These are phyloP conservation scores for Acronicta leporina DNA, from an alignment of 2,888 invertebrate species.

Conservation along the genomic window DNA sequence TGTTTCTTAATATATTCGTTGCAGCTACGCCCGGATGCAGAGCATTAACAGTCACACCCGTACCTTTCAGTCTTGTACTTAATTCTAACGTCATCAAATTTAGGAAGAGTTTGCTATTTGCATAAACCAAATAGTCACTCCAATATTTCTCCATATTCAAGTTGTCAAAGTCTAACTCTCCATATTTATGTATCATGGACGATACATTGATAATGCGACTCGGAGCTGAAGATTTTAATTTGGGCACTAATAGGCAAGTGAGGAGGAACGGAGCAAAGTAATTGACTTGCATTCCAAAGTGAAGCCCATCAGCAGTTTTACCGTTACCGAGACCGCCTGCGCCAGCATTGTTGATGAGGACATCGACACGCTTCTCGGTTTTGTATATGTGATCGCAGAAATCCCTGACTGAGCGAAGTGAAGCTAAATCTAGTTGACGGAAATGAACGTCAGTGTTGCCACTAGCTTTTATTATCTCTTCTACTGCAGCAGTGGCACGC, in stretches of 20 bases:
- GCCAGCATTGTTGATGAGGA: conserved; percentile 90
- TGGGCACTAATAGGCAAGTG: conserved; percentile 89
- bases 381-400: conserved; percentile 88
- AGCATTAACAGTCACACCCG: conserved; percentile 91
- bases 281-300: conserved; percentile 92
- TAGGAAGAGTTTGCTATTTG: conserved; percentile 90
- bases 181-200: conserved; percentile 88
- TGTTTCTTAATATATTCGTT: conserved; percentile 91
- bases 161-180: conserved; percentile 81
- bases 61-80: conserved; percentile 88
- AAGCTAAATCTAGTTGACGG: conserved; percentile 80
- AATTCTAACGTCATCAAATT: conserved; percentile 91
- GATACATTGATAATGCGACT: conserved; percentile 91
- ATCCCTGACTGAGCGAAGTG: conserved; percentile 83
- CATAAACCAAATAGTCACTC: conserved; percentile 84
- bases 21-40: conserved; percentile 92
- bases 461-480: conserved; percentile 76
- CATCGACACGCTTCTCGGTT: conserved; percentile 85
- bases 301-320: conserved; percentile 91
- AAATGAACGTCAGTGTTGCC: conserved; percentile 77
- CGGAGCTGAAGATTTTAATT: conserved; percentile 88
- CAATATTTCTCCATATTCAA: conserved; percentile 86
- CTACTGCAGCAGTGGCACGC: conserved; percentile 75
- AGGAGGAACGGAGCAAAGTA: conserved; percentile 93
- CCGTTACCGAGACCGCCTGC: conserved; percentile 82